Base-by-base conservation (phyloP, 2,888 invertebrate genomes). In the Chaetogeoica ovagalla region DNA sequence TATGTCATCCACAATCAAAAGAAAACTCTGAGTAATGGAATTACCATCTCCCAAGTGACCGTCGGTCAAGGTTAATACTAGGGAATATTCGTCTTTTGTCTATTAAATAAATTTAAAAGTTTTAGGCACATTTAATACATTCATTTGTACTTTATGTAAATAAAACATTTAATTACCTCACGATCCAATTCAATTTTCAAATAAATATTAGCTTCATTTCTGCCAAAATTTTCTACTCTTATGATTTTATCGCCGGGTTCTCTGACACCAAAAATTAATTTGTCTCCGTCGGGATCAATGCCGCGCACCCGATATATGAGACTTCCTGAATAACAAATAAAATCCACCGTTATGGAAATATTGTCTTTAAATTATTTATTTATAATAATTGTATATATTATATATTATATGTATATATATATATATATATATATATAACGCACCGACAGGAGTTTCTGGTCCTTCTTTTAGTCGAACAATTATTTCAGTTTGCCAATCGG, bases 391-490 rank as follows among this genome's bases (percentile, higher is more conserved):
- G 4, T 30, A 30, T 4, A 30, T 30, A 30, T 30, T 30, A 30
- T 30, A 30, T 30, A 30, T 30, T 30, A 30, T 30, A 30, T 30
- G 4, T 43, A 43, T 43, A 9, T 43, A 9, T 43, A 43, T 43
- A 68, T 43, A 63, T 30, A 62, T 17, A 59, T 59, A 62, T 17
- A 30, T 66, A 30, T 37, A 21, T 55, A 2, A 87, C 93, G 90
- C 87, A 94, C 95, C 95, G 83, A 93, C 90, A 83, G 94, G 92
- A 63, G 94, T 95, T 84, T 94, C 94, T 76, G 91, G 89, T 73
- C 94, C 95, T 88, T 96, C 96, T 87, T 94, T 94, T 85, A 96
- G 88, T 86, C 94, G 90, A 84, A 96, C 89, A 83, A 96, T 95
- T 84, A 96, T 96, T 89, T 96, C 96, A 83, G 94, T 93, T 87